Evolutionary conservation across 2,797 vertebrate species (phyloP), one percentile per base, ranked within the genome.

Genomic region (Silurus lanzhouensis): DNA sequence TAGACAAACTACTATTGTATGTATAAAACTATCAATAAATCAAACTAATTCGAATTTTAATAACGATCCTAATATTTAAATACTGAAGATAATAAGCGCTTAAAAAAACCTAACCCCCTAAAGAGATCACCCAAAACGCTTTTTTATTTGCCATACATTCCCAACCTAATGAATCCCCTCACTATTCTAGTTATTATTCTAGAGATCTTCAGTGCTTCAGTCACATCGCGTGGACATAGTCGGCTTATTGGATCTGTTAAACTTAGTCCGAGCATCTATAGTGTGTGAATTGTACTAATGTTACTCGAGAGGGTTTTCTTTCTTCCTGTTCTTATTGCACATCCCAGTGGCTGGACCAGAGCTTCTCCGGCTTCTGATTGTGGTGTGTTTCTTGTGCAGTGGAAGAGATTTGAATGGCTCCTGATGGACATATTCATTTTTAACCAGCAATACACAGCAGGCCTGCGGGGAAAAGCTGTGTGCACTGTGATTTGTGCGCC

Each of bases 391-490:
- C 55, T 17, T 20, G 46, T 77, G 61, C 19, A 64, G 31, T 52
- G 22, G 81, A 74, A 83, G 5, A 48, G 31, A 83, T 75, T 12
- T 27, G 44, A 75, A 64, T 25, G 38, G 31, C 76, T 61, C 27
- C 71, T 86, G 55, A 38, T 82, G 63, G 71, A 70, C 48, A 58
- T 27, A 57, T 85, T 75, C 25, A 13, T 66, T 81, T 44, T 76
- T 10, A 15, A 58, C 81, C 71, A 82, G 63, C 31, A 48, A 68
- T 58, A 60, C 80, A 48, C 38, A 44, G 84, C 52, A 77, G 76
- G 76, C 80, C 83, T 80, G 57, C 6, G 15, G 68, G 31, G 31
- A 66, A 27, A 64, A 52, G 76, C 44, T 77, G 27, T 78, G 57
- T 61, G 76, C 48, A 1, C 14, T 27, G 3, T 27, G 12, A 27